Base-by-base conservation (phyloP, 1,140 invertebrate species). In the Drosophila bifasciata region DNA sequence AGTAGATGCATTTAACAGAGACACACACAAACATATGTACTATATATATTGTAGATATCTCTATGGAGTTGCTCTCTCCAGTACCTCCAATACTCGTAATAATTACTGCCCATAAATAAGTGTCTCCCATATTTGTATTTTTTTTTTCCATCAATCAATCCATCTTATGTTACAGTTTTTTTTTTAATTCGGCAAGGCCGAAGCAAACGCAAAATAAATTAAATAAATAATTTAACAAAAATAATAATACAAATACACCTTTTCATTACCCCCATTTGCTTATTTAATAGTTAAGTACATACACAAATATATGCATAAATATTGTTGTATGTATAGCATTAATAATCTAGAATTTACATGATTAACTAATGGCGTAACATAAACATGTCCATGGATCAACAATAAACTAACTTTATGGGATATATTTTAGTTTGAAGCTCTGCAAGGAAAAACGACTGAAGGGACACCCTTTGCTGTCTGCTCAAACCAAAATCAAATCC, bases 101-200 rank as follows among this genome's bases (percentile, higher is more conserved):
- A 44, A 15, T 5, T 17, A 49, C 9, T 32, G 13, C 17, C 17
- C 44, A 48, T 15, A 40, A 15, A 49, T 25, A 2, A 16, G 23
- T 28, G 3, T 64, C 19, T 21, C 19, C n/a, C n/a, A n/a, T 43
- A 32, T 11, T 23, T 32, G n/a, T 45, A 16, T 23, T 8, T 9
- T 56, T 39, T 17, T 40, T 16, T n/a, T n/a, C n/a, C n/a, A n/a
- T n/a, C n/a, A n/a, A 39, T 62, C 11, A 49, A 13, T 48, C 28
- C 11, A 53, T 16, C 23, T 63, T 67, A 59, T n/a, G 25, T 50
- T 83, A 67, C 7, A 50, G n/a, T n/a, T n/a, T n/a, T n/a, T 48
- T 69, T 68, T 32, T 72, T 59, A 68, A 61, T 79, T 63, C 71
- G 71, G 61, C 75, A 84, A 76, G 36, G 61, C 64, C 61, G 74